Conservation (phyloP, 2,888 invertebrate species). For the Calameuta idolon region DNA sequence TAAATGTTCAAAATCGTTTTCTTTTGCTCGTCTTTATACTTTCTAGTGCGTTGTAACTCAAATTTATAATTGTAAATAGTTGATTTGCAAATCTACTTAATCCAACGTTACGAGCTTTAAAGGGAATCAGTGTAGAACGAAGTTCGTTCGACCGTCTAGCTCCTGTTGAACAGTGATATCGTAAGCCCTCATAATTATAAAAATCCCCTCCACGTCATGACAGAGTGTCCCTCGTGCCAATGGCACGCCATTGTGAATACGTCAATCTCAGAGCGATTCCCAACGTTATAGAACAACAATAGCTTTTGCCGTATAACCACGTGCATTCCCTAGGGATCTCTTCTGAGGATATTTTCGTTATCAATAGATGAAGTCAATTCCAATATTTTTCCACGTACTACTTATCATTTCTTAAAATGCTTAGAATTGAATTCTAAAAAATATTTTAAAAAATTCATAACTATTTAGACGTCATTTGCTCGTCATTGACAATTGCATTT, state of each 20-base stretch:
- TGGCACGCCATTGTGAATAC: constrained; percentile 53
- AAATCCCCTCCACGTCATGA: constrained; percentile 53
- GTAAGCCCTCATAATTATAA: constrained; percentile 49
- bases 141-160: background rate
- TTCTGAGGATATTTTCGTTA: background rate
- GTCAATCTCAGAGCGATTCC: constrained; percentile 40
- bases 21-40: background rate
- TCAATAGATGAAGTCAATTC: background rate
- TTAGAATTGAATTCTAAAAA: background rate
- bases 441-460: background rate
- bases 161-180: constrained; percentile 3
- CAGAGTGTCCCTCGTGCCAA: constrained; percentile 56
- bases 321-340: background rate
- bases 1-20: background rate
- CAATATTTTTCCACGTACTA: background rate
- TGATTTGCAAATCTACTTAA: background rate
- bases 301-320: background rate
- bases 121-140: background rate
- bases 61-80: background rate
- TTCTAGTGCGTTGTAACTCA: background rate
- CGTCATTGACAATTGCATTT: background rate
- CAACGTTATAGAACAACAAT: constrained; percentile 20
- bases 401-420: background rate
- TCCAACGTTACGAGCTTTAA: background rate
- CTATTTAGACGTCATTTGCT: background rate